A percentile compares a stretch with the other conserved stretches of the same genome.
Conservation (phyloP, 1,140 invertebrate species). For the Semibalanus balanoides region DNA sequence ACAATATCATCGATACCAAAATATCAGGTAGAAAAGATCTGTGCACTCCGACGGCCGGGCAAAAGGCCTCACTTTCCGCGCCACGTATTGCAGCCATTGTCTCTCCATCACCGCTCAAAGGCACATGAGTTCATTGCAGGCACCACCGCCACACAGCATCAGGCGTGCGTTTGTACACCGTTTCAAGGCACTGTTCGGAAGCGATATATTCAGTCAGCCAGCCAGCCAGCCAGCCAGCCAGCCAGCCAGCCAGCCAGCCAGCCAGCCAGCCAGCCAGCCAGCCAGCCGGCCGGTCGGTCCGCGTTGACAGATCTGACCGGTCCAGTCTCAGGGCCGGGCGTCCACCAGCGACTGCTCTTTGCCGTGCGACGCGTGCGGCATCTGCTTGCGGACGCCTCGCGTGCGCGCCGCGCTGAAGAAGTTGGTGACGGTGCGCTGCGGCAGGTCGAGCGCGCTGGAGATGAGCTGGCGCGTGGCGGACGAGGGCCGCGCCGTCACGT, state of each 20-base stretch:
- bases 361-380: background rate
- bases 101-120: background rate
- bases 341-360: background rate
- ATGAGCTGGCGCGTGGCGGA: background rate
- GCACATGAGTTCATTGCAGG: background rate
- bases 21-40: background rate
- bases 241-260: too few species aligned
- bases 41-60: too few species aligned
- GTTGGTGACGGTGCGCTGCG: background rate
- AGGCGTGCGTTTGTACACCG: background rate
- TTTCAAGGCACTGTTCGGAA: background rate
- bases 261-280: too few species aligned
- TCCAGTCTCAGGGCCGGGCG: background rate
- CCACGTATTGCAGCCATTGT: too few species aligned
- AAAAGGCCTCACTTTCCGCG: background rate
- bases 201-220: background rate
- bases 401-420: slow-evolving; percentile 5
- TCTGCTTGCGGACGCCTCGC: background rate
- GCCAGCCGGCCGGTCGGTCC: too few species aligned
- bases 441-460: background rate
- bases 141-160: too few species aligned
- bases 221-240: too few species aligned
- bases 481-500: background rate
- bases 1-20: background rate
- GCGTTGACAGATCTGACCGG: too few species aligned